Conservation (phyloP, 2,113 vertebrate species). For the Limanda limanda region DNA sequence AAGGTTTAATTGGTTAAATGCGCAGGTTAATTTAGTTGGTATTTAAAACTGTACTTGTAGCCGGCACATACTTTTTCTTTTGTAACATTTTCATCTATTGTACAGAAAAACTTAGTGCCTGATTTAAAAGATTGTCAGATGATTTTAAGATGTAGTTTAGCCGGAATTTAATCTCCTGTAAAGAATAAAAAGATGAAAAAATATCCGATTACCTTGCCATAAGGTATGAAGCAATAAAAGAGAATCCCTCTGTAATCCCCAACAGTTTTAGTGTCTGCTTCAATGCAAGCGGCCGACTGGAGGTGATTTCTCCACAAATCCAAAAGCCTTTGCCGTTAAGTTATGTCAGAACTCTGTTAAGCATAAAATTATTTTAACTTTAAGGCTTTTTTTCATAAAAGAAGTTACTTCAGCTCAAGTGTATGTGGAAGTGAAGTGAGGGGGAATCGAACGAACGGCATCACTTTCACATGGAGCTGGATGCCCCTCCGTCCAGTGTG, state of each 20-base stretch:
- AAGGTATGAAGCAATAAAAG: slow-evolving; percentile 51
- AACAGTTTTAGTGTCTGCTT: slow-evolving; percentile 18
- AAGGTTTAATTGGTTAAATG: not conserved
- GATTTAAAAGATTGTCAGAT: slow-evolving; percentile 26
- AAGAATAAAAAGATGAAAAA: slow-evolving; percentile 38
- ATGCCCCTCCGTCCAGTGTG: slow-evolving; percentile 49
- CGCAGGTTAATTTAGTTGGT: not conserved
- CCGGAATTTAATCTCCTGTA: slow-evolving; percentile 34
- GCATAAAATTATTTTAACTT: slow-evolving; percentile 10
- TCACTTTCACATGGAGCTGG: slow-evolving; percentile 19
- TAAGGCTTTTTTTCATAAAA: not conserved
- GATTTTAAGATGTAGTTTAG: slow-evolving; percentile 36
- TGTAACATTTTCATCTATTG: not conserved
- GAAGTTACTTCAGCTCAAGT: not conserved
- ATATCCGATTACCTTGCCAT: slow-evolving; percentile 56
- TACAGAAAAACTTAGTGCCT: not conserved
- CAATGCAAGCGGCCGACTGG: slow-evolving; percentile 20
- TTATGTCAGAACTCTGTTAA: slow-evolving; percentile 9
- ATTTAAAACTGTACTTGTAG: not conserved
- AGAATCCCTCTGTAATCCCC: slow-evolving; percentile 40
- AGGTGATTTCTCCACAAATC: slow-evolving; percentile 13
- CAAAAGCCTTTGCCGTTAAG: not conserved
- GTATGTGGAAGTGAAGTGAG: not conserved
- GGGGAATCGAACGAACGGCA: slow-evolving; percentile 6
- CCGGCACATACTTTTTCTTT: not conserved